These are phyloP conservation scores for Chaetogeoica ovagalla DNA, from an alignment of 2,888 invertebrate species.

Conservation along the genomic window DNA sequence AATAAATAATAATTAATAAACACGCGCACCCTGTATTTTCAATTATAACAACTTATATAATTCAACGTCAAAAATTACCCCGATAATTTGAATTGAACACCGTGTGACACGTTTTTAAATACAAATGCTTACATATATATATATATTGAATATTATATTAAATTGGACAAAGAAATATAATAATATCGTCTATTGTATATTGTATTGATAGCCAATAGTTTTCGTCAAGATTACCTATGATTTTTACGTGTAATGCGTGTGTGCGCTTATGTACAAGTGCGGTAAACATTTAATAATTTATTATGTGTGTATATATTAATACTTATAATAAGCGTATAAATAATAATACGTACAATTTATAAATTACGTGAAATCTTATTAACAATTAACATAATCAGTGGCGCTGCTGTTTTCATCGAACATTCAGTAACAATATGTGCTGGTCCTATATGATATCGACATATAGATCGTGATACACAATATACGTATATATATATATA, in stretches of 20 bases:
- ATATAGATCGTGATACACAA: no score
- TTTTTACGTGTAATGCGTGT: not conserved
- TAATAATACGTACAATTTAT: not conserved
- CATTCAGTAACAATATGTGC: no score
- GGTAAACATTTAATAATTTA: not conserved
- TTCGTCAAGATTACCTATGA: not conserved
- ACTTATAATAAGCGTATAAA: no score
- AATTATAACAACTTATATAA: conserved; percentile 38
- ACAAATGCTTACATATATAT: conserved; percentile 7
- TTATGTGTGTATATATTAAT: not conserved
- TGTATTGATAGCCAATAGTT: conserved; percentile 2
- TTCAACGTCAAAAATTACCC: conserved; percentile 51
- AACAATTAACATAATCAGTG: no score
- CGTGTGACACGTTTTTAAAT: conserved; percentile 37
- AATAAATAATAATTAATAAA: conserved; percentile 4
- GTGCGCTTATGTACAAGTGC: not conserved
- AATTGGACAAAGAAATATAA: not conserved
- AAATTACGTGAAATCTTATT: no score
- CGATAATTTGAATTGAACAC: conserved; percentile 52
- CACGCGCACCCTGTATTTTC: conserved; percentile 49
- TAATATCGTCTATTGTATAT: not conserved
- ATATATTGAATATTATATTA: not conserved
- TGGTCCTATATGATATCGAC: no score
- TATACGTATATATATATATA: no score
- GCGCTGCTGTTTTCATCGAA: no score